Base-by-base conservation (phyloP, 2,113 vertebrate genomes). In the Peromyscus californicus region DNA sequence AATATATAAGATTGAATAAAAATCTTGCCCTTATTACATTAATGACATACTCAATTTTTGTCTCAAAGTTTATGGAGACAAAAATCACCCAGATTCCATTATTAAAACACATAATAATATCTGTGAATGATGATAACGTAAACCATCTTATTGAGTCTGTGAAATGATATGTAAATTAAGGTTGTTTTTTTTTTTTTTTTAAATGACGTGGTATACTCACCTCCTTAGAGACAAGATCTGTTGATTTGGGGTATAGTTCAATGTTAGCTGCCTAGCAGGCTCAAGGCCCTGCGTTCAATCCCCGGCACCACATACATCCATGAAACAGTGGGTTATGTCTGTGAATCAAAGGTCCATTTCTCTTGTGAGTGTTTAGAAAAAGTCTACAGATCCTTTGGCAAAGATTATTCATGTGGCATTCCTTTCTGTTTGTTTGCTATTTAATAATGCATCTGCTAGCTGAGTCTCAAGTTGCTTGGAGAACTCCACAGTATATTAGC, bases 401-500 rank as follows among this genome's bases (percentile, higher is more conserved):
- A 91, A 72, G 24, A 57, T 69, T 90, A 74, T 92, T 92, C 93
- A 29, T 42, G 21, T 89, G 33, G 59, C 78, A 75, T 11, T 83
- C 87, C 65, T 88, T 63, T 88, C 42, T 75, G 57, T 91, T 92
- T 69, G 45, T 90, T 84, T 90, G 78, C 86, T 95, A n/a, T 87
- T 96, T 95, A 90, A 94, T 93, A 67, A 87, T 85, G n/a, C 51
- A 80, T 51, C 78, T 93, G 82, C 67, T 65, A 16, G 42, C 45
- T 82, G 76, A 95, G 90, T 70, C 84, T 83, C 39, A 89, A 94
- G 89, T 94, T 97, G 92, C 95, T 96, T 95, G 83, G 89, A 94
- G 90, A 95, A 36, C 45, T 67, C 33, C 39, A 65, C 54, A 54
- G 51, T 94, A 72, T 94, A 91, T 93, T 86, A 95, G 87, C 91